phyloP scores from a whole-genome alignment of 2,888 invertebrate genomes.

The Aleiodes leptofemur region DNA sequence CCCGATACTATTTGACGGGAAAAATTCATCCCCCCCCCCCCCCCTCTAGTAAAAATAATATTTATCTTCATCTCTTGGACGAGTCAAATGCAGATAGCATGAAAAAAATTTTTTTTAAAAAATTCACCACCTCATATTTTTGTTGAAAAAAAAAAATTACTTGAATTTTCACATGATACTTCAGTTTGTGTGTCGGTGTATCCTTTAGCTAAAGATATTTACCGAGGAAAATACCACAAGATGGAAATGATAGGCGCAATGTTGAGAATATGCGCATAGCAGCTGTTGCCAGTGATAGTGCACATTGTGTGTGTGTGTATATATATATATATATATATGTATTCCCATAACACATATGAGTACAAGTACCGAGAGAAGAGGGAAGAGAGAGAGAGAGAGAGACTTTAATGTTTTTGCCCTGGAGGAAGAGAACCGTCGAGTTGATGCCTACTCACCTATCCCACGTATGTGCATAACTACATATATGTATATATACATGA shows the following conservation, averaged over 20 bases:
- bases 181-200: conserved; percentile 20
- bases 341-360: conserved; percentile 7
- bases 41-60: too few species aligned
- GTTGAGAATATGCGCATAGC: conserved; percentile 65
- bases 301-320: conserved; percentile 1
- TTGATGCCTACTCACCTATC: conserved; percentile 44
- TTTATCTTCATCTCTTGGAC: too few species aligned
- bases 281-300: conserved; percentile 73
- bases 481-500: conserved; percentile 45
- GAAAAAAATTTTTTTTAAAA: too few species aligned
- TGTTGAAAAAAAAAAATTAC: too few species aligned
- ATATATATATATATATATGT: too few species aligned
- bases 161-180: conserved; percentile 17
- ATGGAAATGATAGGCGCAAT: conserved; percentile 55
- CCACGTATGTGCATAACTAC: conserved; percentile 44
- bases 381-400: conserved; percentile 34
- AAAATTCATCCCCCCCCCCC: too few species aligned
- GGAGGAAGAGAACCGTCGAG: conserved; percentile 28
- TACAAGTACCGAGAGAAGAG: not conserved
- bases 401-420: conserved; percentile 54
- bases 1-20: too few species aligned
- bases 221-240: conserved; percentile 53
- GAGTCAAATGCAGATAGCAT: too few species aligned
- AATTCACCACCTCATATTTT: too few species aligned
- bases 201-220: conserved; percentile 23